phyloP scores from a whole-genome alignment of 2,888 invertebrate genomes.

The Hipparchia sbordonii region DNA sequence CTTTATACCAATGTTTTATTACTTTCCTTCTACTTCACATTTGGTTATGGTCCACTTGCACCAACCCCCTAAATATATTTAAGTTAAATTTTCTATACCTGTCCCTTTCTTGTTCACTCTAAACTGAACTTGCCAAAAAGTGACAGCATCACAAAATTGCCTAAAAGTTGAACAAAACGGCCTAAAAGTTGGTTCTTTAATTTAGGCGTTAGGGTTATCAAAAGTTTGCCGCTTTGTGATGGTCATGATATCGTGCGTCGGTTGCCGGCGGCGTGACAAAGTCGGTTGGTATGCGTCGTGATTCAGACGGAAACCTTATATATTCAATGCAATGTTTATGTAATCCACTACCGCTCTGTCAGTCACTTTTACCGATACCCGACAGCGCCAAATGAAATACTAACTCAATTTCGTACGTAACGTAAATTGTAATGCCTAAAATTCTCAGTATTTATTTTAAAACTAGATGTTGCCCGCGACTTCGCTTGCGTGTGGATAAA shows the following conservation, averaged over 20 bases:
- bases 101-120: too few species aligned
- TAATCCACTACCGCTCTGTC: constrained; percentile 65
- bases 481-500: too few species aligned
- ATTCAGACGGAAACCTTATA: constrained; percentile 81
- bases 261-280: constrained; percentile 73
- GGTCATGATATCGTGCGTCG: constrained; percentile 67
- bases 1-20: too few species aligned
- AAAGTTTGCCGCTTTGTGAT: constrained; percentile 64
- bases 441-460: not conserved
- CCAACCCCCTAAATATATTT: too few species aligned
- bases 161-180: too few species aligned
- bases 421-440: not conserved
- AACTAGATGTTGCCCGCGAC: not conserved
- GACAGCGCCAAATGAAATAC: constrained; percentile 55
- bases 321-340: constrained; percentile 72
- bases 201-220: constrained; percentile 39
- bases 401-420: constrained; percentile 33
- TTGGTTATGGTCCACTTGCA: too few species aligned
- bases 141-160: too few species aligned
- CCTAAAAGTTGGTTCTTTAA: too few species aligned
- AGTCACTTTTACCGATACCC: constrained; percentile 64
- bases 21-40: too few species aligned
- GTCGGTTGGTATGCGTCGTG: constrained; percentile 78
- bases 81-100: too few species aligned
- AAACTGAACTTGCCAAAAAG: too few species aligned